Evolutionary conservation across 2,888 invertebrate species (phyloP).

Genomic region (Xanthorhoe spadicearia): DNA sequence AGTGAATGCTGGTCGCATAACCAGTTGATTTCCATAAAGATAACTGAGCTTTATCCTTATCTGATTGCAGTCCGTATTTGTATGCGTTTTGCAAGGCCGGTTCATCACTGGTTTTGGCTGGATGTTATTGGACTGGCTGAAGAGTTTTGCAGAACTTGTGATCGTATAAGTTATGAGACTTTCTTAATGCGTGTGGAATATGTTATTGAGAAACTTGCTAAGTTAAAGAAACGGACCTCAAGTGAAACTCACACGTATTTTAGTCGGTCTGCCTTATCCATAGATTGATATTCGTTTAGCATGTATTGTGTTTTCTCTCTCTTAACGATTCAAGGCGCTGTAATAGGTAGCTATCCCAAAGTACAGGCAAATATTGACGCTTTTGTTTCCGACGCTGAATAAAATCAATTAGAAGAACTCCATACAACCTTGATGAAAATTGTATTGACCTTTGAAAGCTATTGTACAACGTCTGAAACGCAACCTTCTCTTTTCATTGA

Average conservation of each 20-base stretch:
- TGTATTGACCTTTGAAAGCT: neutral
- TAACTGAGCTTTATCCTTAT: constrained; percentile 48
- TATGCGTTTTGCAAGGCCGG: constrained; percentile 46
- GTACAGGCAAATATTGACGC: neutral
- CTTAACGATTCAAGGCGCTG: too few species aligned
- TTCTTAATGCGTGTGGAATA: neutral
- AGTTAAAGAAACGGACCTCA: neutral
- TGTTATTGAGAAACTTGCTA: neutral
- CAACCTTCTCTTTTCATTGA: neutral
- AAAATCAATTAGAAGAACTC: neutral
- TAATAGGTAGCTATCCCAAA: too few species aligned
- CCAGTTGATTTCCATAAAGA: constrained; percentile 46
- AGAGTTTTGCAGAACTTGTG: neutral
- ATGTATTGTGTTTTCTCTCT: too few species aligned
- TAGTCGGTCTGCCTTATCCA: too few species aligned
- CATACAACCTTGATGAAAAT: too few species aligned
- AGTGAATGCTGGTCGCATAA: constrained; percentile 29
- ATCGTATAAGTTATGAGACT: neutral
- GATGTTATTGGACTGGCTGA: neutral
- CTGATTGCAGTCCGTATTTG: constrained; percentile 38
- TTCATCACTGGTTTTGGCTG: constrained; percentile 19
- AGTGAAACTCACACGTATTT: neutral
- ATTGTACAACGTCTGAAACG: neutral
- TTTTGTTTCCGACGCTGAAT: neutral
- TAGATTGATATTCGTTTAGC: too few species aligned